phyloP scores from a whole-genome alignment of 2,113 vertebrate species.

The Plectropomus leopardus region DNA sequence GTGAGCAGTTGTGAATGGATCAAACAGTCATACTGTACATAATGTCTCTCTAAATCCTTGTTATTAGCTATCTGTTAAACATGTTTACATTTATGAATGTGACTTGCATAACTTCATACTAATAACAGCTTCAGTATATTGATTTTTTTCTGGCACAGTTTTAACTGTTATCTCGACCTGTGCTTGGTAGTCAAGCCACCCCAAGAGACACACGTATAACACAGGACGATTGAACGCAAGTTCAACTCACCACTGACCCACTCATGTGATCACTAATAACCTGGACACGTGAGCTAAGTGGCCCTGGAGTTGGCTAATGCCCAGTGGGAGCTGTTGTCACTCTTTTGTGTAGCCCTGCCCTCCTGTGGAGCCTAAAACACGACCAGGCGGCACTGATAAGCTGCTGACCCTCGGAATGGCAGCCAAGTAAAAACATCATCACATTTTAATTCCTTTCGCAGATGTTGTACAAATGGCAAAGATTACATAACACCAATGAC shows the following conservation, averaged over 20 bases:
- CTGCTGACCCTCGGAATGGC: slow-evolving; percentile 8
- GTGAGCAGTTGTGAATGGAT: background rate
- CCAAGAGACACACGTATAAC: slow-evolving; percentile 9
- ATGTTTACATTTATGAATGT: background rate
- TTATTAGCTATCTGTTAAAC: background rate
- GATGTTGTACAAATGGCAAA: slow-evolving; percentile 35
- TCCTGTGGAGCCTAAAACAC: slow-evolving; percentile 5
- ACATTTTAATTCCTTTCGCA: slow-evolving; percentile 19
- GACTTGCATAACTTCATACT: background rate
- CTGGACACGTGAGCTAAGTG: slow-evolving; percentile 49
- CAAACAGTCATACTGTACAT: background rate
- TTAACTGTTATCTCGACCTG: slow-evolving; percentile 29
- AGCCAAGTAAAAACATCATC: slow-evolving; percentile 27
- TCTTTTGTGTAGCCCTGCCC: slow-evolving; percentile 19
- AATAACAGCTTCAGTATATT: slow-evolving; percentile 2
- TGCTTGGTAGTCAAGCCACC: slow-evolving; percentile 1
- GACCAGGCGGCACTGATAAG: background rate
- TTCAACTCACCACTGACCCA: slow-evolving; percentile 10
- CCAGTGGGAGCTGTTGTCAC: slow-evolving; percentile 15
- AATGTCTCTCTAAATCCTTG: background rate
- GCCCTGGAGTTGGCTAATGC: slow-evolving; percentile 27
- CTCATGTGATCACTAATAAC: slow-evolving; percentile 48
- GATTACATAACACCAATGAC: slow-evolving; percentile 41
- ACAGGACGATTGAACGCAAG: slow-evolving; percentile 1
- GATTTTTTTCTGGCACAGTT: slow-evolving; percentile 16